Evolutionary conservation across 2,888 invertebrate species (phyloP), one percentile per base, ranked within the genome.

Genomic region (Cactoblastis cactorum): DNA sequence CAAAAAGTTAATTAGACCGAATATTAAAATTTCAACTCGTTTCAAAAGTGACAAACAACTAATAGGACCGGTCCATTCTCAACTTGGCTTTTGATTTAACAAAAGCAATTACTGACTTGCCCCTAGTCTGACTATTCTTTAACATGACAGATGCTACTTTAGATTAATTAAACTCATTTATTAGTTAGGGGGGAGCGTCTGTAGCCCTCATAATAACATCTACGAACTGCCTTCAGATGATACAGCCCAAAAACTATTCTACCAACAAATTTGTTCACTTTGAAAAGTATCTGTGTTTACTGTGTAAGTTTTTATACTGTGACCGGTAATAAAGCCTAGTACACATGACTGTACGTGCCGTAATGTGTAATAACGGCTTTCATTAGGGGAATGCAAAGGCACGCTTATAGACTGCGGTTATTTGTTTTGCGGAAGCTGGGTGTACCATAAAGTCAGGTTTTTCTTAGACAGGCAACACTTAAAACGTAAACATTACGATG

Each of bases 151-250:
- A 81, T 74, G 80, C 77, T 81, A 75, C 75, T 78, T 67, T 69
- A 74, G 81, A 88, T 83, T 85, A 85, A 87, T 87, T 84, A 78
- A 77, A 58, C 66, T 67, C 79, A 85, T 85, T 84, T 83, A 77
- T 86, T 80, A 81, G 63, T 67, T 54, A 67, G 74, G 74, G 76
- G 74, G 71, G 71, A 67, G 67, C 69, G 73, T 74, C 70, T 67
- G 68, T 71, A 69, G 65, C 35, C 37, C 12, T 38, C 53, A 57
- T 48, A 46, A 54, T 45, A 58, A 51, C 19, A 19, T 49, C 33
- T 41, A 33, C 41, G 18, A 41, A 4, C 41, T 32, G 15, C 53
- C 48, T 34, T 41, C 2, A 32, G 9, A 28, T 35, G 39, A 2
- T 41, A 46, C 41, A 53, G 50, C 3, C 22, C 35, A 50, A 46